These are phyloP conservation scores for Sminthopsis crassicaudata DNA, from an alignment of 2,113 vertebrate species.

Conservation along the genomic window DNA sequence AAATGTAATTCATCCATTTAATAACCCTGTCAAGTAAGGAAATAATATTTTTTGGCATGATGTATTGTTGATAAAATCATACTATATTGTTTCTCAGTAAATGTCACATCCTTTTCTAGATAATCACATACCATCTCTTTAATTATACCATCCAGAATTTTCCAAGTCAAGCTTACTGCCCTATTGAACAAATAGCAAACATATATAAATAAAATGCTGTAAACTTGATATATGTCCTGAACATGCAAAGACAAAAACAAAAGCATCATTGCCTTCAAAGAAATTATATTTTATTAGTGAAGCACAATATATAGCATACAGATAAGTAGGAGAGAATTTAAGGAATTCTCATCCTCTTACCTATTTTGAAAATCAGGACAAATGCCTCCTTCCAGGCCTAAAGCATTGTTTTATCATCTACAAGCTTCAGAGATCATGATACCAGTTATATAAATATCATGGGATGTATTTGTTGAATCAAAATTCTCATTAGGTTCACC, in stretches of 20 bases:
- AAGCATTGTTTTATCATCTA: background rate
- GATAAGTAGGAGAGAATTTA: background rate
- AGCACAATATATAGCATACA: background rate
- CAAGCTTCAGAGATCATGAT: background rate
- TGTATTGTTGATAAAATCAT: background rate
- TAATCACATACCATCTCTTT: background rate
- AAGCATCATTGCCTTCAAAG: background rate
- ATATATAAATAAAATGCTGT: background rate
- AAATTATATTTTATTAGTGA: background rate
- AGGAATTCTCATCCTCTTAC: background rate
- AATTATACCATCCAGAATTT: background rate
- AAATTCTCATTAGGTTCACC: background rate
- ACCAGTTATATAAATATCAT: background rate
- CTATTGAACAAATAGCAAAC: background rate
- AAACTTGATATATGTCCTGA: background rate
- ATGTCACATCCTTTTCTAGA: background rate
- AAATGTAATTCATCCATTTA: background rate
- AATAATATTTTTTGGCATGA: background rate
- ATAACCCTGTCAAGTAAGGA: background rate
- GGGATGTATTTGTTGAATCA: background rate
- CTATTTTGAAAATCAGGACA: background rate
- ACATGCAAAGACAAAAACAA: background rate
- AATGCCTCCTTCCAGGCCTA: background rate
- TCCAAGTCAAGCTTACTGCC: background rate
- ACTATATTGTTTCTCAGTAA: background rate